Percentiles rank a stretch among this genome's conserved stretches.
Conservation (phyloP, 2,797 vertebrate genomes). For the Tachyglossus aculeatus region DNA sequence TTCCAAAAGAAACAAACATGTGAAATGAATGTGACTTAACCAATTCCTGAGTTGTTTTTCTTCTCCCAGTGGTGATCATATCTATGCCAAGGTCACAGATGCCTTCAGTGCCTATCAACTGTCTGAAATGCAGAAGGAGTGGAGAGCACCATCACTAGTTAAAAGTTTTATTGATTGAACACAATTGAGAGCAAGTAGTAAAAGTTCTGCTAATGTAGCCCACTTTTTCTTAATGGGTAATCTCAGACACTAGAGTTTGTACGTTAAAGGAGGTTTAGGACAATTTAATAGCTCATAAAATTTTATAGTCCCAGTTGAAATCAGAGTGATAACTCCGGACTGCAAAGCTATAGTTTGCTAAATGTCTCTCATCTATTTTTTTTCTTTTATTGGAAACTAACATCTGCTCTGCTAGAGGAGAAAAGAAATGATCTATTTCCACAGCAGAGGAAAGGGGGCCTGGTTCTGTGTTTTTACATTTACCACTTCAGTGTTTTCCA, state of each 20-base stretch:
- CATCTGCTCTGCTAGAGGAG: conserved; percentile 62
- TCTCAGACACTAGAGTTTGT: conserved; percentile 58
- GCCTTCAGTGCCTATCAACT: conserved; percentile 31
- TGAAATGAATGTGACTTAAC: no score
- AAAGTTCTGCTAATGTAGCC: conserved; percentile 46
- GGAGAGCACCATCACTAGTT: conserved; percentile 15
- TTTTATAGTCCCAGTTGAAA: conserved; percentile 75
- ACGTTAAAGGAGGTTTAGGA: conserved; percentile 72
- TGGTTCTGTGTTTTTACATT: conserved; percentile 59
- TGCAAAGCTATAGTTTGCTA: conserved; percentile 54
- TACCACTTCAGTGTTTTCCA: conserved; percentile 64
- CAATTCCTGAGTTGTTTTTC: no score
- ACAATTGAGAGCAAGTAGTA: conserved; percentile 14
- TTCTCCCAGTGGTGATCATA: no score
- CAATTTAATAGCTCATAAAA: conserved; percentile 79
- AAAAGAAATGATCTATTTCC: conserved; percentile 42
- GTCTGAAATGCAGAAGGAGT: neutral
- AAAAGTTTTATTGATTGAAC: conserved; percentile 46
- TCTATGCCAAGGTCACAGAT: no score
- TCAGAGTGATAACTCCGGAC: conserved; percentile 72
- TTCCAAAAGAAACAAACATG: no score
- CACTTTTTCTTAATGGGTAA: conserved; percentile 63
- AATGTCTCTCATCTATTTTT: conserved; percentile 62
- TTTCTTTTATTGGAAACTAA: conserved; percentile 64
- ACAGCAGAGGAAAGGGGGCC: conserved; percentile 41